Conservation (phyloP, 2,888 invertebrate genomes). For the Eupithecia exiguata region DNA sequence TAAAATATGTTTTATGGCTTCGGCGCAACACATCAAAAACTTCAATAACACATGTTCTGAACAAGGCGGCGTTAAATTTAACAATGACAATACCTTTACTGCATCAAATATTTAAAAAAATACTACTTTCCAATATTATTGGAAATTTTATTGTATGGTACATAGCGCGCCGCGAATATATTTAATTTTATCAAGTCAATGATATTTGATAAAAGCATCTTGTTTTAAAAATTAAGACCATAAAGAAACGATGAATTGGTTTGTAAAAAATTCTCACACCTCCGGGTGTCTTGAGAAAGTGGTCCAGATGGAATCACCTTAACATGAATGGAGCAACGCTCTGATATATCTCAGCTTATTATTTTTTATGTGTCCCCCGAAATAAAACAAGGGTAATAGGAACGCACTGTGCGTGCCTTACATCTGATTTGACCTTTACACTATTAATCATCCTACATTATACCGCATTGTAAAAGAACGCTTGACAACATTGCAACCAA, state of each 20-base stretch:
- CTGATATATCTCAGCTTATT: conserved; percentile 75
- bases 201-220: not conserved
- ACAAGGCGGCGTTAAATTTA: conserved; percentile 29
- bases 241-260: not conserved
- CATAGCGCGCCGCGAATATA: not conserved
- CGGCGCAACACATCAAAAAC: conserved; percentile 75
- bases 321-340: conserved; percentile 52
- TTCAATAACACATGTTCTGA: conserved; percentile 59
- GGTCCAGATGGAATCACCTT: conserved; percentile 65
- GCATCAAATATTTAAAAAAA: conserved; percentile 26
- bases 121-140: not conserved
- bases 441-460: conserved; percentile 36
- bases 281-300: conserved; percentile 62
- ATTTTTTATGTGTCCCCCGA: conserved; percentile 77
- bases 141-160: not conserved
- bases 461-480: conserved; percentile 23
- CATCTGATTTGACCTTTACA: conserved; percentile 38
- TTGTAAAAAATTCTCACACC: conserved; percentile 25
- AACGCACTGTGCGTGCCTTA: conserved; percentile 40
- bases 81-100: conserved; percentile 31
- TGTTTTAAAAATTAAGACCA: not conserved
- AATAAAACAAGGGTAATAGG: conserved; percentile 44
- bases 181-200: not conserved
- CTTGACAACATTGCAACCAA: conserved; percentile 25
- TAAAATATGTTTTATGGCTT: conserved; percentile 79